phyloP scores from a whole-genome alignment of 2,797 vertebrate species.

The Brachyrhaphis roseni region DNA sequence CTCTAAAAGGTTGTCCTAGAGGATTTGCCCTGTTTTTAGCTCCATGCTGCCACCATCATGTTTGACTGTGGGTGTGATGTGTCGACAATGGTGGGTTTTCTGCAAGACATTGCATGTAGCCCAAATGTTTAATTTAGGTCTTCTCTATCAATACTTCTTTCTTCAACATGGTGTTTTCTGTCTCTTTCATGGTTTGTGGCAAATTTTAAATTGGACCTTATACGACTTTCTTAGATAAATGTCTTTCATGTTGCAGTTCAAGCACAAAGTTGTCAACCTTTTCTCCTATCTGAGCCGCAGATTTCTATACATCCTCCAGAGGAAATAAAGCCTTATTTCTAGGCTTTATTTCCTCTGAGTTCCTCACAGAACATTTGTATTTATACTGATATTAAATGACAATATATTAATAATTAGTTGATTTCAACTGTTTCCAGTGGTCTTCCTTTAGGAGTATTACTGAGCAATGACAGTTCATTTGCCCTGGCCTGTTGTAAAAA shows the following conservation, averaged over 20 bases:
- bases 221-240: background rate
- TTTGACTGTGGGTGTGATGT: background rate
- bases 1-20: background rate
- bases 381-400: background rate
- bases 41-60: background rate
- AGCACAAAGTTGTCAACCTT: background rate
- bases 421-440: background rate
- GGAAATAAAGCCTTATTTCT: background rate
- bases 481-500: background rate
- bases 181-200: background rate
- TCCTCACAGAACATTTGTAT: background rate
- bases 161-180: background rate
- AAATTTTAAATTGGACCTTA: background rate
- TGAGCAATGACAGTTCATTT: background rate
- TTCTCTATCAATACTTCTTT: background rate
- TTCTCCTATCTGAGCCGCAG: background rate
- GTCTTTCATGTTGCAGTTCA: background rate
- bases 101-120: background rate
- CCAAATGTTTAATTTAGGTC: background rate
- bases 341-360: background rate
- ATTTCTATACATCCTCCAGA: background rate
- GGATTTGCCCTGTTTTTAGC: background rate
- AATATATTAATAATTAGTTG: background rate
- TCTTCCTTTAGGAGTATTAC: background rate
- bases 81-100: background rate